These are phyloP conservation scores for Agrilus mali DNA, from an alignment of 2,888 invertebrate species.

Conservation along the genomic window DNA sequence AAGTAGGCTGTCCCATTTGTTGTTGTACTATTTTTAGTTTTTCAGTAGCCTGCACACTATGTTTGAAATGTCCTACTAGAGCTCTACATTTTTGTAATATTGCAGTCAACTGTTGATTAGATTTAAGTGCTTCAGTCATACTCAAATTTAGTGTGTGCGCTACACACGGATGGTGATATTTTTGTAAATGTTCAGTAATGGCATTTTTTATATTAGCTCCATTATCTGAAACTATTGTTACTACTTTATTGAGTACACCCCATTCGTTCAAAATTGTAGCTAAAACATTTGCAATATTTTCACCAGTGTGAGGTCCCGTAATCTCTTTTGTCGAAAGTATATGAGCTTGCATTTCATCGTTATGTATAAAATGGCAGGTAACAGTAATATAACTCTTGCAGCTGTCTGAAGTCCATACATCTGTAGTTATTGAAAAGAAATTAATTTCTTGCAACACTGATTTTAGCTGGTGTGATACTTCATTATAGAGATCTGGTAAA, in stretches of 20 bases:
- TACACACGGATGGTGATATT: slow-evolving; percentile 18
- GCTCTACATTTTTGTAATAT: slow-evolving; percentile 14
- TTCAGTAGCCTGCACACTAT: slow-evolving; percentile 13
- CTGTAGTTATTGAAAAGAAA: slow-evolving; percentile 16
- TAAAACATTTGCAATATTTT: slow-evolving; percentile 2
- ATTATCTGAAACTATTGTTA: slow-evolving; percentile 18
- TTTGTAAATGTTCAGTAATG: slow-evolving; percentile 14
- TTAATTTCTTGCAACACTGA: slow-evolving; percentile 10
- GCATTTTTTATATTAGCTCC: slow-evolving; percentile 18
- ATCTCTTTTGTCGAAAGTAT: slow-evolving; percentile 15
- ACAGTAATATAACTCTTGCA: slow-evolving; percentile 15
- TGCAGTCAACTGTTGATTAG: not conserved
- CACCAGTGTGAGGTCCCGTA: slow-evolving; percentile 1
- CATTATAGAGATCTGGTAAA: slow-evolving; percentile 11
- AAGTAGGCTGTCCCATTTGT: slow-evolving; percentile 11
- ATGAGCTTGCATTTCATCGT: slow-evolving; percentile 9
- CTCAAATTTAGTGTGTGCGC: slow-evolving; percentile 17
- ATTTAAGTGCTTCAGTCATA: slow-evolving; percentile 1
- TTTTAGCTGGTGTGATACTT: slow-evolving; percentile 9
- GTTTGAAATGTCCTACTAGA: slow-evolving; percentile 17
- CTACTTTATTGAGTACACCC: slow-evolving; percentile 17
- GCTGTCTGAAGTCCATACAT: slow-evolving; percentile 19
- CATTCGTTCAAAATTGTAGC: slow-evolving; percentile 15
- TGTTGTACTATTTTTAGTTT: slow-evolving; percentile 15
- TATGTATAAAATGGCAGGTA: slow-evolving; percentile 17